These are phyloP conservation scores for Prenolepis imparis DNA, from an alignment of 2,888 invertebrate genomes.

Conservation along the genomic window DNA sequence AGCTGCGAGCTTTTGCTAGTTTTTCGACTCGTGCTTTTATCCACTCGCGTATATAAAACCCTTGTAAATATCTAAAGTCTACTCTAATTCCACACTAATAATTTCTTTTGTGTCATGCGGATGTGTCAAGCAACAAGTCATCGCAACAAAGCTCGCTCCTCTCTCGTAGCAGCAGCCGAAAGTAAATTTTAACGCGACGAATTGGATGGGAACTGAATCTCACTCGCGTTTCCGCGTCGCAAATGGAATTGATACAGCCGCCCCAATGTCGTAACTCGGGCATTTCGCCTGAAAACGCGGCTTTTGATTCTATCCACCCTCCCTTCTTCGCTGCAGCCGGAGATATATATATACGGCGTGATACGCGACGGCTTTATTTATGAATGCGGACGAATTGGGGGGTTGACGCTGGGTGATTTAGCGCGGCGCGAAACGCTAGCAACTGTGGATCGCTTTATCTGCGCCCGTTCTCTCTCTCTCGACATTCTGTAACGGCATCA, in stretches of 20 bases:
- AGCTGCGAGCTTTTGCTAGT: neutral
- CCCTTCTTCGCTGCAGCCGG: no score
- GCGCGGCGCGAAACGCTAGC: conserved; percentile 49
- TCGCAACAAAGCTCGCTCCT: conserved; percentile 19
- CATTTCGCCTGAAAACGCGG: conserved; percentile 58
- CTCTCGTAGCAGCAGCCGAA: neutral
- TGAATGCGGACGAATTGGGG: conserved; percentile 69
- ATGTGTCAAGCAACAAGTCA: neutral
- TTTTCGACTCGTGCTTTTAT: conserved; percentile 5
- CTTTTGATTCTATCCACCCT: conserved; percentile 29
- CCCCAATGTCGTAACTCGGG: conserved; percentile 12
- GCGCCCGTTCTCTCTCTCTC: neutral
- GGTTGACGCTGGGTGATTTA: conserved; percentile 70
- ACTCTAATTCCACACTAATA: conserved; percentile 27
- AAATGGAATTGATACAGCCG: conserved; percentile 44
- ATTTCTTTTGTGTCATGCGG: conserved; percentile 9
- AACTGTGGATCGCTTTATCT: conserved; percentile 3
- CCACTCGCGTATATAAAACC: neutral
- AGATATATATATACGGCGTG: neutral
- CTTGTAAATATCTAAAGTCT: conserved; percentile 39
- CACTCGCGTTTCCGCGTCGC: conserved; percentile 26
- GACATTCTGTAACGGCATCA: conserved; percentile 13
- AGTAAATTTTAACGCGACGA: conserved; percentile 39
- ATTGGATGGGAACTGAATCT: conserved; percentile 29
- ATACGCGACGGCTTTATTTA: conserved; percentile 56